These are phyloP conservation scores for Bambusicola thoracicus DNA, from an alignment of 2,113 vertebrate species.

Conservation along the genomic window DNA sequence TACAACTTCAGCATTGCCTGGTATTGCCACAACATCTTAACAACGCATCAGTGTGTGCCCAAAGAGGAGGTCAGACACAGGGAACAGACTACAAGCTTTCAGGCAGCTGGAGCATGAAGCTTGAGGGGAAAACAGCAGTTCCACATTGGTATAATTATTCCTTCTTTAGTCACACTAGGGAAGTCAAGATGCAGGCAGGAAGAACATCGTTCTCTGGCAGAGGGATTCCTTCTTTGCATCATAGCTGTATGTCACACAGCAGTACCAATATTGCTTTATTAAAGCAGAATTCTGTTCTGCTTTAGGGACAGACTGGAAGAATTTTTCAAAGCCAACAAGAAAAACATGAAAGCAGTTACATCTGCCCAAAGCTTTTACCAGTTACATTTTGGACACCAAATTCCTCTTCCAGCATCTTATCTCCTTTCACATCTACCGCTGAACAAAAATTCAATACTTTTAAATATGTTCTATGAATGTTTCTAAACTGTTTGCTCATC, in stretches of 20 bases:
- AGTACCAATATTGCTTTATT: slow-evolving; percentile 19
- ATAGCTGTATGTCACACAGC: background rate
- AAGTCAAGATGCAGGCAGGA: background rate
- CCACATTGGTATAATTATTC: background rate
- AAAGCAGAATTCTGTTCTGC: background rate
- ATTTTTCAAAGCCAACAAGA: slow-evolving; percentile 45
- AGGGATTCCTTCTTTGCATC: background rate
- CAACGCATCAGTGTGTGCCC: rapidly evolving
- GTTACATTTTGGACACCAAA: slow-evolving; percentile 28
- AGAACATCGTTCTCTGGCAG: background rate
- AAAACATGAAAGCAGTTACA: slow-evolving; percentile 19
- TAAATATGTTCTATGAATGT: slow-evolving; percentile 26
- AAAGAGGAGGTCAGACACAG: background rate
- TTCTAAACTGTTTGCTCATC: slow-evolving; percentile 45
- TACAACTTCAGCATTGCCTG: background rate
- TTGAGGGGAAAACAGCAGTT: background rate
- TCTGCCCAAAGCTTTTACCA: slow-evolving; percentile 49
- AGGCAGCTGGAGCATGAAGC: background rate
- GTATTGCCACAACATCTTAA: background rate
- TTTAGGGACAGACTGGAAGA: slow-evolving; percentile 6
- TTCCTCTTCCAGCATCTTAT: slow-evolving; percentile 42
- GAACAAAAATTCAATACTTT: slow-evolving; percentile 25
- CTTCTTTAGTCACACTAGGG: background rate
- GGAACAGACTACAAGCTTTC: background rate
- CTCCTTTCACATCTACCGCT: slow-evolving; percentile 38